Conservation (phyloP, 2,888 invertebrate species). For the Hylaea fasciaria region DNA sequence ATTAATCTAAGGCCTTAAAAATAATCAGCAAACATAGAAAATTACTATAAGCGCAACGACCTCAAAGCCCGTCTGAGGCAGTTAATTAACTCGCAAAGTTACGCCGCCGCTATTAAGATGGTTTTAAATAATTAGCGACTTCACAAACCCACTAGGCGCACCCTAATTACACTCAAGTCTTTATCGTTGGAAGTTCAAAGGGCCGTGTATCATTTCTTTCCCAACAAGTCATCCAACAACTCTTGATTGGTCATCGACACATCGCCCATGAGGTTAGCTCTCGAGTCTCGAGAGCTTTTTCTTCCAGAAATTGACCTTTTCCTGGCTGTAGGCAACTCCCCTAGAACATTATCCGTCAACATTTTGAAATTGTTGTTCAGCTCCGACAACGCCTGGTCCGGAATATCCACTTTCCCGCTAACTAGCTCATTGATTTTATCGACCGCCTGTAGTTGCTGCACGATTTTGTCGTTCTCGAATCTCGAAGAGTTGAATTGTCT, state of each 20-base stretch:
- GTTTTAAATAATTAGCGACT: conserved; percentile 35
- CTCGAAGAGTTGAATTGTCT: conserved; percentile 74
- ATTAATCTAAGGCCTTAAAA: conserved; percentile 8
- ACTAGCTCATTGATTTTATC: conserved; percentile 81
- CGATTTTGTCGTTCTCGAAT: conserved; percentile 77
- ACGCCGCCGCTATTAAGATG: conserved; percentile 20
- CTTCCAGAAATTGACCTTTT: conserved; percentile 70
- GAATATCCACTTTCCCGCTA: conserved; percentile 63
- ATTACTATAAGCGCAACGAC: conserved; percentile 15
- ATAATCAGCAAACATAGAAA: conserved; percentile 10
- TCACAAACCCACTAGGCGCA: conserved; percentile 17
- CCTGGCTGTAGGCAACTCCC: conserved; percentile 54
- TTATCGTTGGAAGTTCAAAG: conserved; percentile 12
- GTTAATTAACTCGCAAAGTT: conserved; percentile 31
- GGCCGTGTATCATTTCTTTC: conserved; percentile 73
- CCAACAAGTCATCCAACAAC: conserved; percentile 72
- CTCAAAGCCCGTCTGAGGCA: conserved; percentile 19
- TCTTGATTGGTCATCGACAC: conserved; percentile 74
- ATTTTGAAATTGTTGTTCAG: conserved; percentile 77
- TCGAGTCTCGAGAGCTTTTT: conserved; percentile 57
- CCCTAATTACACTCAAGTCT: conserved; percentile 20
- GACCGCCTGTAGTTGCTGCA: conserved; percentile 79
- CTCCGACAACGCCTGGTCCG: conserved; percentile 64
- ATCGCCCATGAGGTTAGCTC: conserved; percentile 66
- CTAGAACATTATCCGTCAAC: conserved; percentile 68